Base-by-base conservation (phyloP, 2,113 vertebrate genomes). In the cattle (Bos taurus) region DNA sequence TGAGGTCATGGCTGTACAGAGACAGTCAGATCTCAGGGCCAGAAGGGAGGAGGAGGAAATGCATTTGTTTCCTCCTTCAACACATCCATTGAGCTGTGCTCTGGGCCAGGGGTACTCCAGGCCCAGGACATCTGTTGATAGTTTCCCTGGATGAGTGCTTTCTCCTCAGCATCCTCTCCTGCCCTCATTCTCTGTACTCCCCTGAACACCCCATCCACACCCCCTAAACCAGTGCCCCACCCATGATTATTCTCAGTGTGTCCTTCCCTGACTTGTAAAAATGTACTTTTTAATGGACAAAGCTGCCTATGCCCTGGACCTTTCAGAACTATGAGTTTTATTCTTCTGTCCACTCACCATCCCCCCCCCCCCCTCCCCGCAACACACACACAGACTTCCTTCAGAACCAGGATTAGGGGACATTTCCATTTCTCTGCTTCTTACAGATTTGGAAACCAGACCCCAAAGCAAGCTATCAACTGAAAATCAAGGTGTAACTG, bases 371-470 rank as follows among this genome's bases (percentile, higher is more conserved):
- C 10, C 10, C n/a, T n/a, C n/a, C 21, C 6, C 1, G 1, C 33
- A n/a, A n/a, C 5, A 83, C 10, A 6, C 67, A 71, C 17, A 21
- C 36, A 40, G 30, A 82, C 16, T 74, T 86, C 9, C n/a, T 30
- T 23, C 2, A 7, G 26, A 77, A 50, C 30, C 21, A 56, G 13
- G 33, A 89, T 48, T 77, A 57, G 91, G n/a, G 48, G 8, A 88
- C 12, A 48, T 91, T 84, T 89, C 52, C 33, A 21, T 30, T 86
- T 64, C 84, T 88, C 81, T 92, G 5, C 90, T 89, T 87, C 62
- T 97, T 95, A 81, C 33, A 93, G 95, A 88, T 46, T 95, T 89
- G 46, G 90, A 96, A 83, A 83, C 43, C 25, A 86, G 26, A 71
- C 60, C 91, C 71, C 36, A 90, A 96, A 60, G 3, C 36, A 92